Evolutionary conservation across 2,888 invertebrate genomes (phyloP), one percentile per base, ranked within the genome.

Genomic region (Pyrgus malvae): DNA sequence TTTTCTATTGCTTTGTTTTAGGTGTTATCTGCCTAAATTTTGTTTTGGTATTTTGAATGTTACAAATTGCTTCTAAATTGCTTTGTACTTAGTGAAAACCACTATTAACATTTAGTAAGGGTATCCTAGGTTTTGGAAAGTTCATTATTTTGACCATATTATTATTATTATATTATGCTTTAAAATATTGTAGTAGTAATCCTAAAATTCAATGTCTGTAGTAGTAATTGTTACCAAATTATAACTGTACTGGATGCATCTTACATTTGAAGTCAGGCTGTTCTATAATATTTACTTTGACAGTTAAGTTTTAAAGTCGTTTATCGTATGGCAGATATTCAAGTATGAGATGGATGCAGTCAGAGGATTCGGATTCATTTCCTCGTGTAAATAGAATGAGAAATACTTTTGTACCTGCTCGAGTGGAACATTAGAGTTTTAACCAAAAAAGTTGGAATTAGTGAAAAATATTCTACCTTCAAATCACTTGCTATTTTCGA

Each of bases 381-480:
- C 72, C 73, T 78, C 72, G 76, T 87, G 82, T 85, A 83, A 76
- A 82, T 83, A 85, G 66, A 67, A 62, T 57, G 60, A 68, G 68
- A 70, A 70, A 83, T 83, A 87, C 86, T 83, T 83, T 83, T 85
- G 87, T 87, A 87, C 86, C 86, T 88, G 86, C 81, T 78, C 67
- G 72, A 74, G 72, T 72, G 76, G 74, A 79, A 78, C 68, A 66
- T 73, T 74, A 78, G 70, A 70, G 70, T 72, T 71, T 76, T 44
- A 53, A 45, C 44, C 44, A 45, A 44, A 37, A 68, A 70, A 68
- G 66, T 46, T 51, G 46, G 25, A 46, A 46, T 46, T 40, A 50
- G 44, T 27, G 29, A 53, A 45, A 44, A 45, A 53, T 50, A 45
- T 42, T 45, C 29, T 21, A 38, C 29, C 16, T 46, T 46, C 40